A percentile compares a stretch with the other conserved stretches of the same genome.
Conservation (phyloP, 2,113 vertebrate species). For the Rattus rattus region DNA sequence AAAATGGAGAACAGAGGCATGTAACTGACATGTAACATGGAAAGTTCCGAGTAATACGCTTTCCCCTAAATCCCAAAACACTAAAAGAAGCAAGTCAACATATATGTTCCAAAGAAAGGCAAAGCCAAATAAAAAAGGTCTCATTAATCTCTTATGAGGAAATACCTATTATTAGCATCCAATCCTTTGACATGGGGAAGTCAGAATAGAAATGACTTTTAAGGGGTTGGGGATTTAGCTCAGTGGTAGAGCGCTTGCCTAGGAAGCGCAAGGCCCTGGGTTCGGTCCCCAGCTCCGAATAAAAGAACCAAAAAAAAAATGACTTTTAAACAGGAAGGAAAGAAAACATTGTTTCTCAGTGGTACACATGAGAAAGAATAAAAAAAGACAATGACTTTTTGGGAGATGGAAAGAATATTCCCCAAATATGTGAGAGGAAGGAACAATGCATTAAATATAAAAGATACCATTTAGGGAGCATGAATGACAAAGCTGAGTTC, state of each 20-base stretch:
- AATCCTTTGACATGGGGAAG: conserved; percentile 35
- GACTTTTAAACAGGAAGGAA: conserved; percentile 16
- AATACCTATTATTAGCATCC: conserved; percentile 35
- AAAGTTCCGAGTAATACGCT: conserved; percentile 41
- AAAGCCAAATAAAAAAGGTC: not conserved
- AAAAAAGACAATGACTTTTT: not conserved
- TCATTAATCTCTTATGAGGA: conserved; percentile 33
- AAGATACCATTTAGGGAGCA: conserved; percentile 49
- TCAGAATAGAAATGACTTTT: conserved; percentile 53
- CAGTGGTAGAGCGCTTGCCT: no score
- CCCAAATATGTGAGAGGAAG: not conserved
- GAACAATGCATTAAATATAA: conserved; percentile 62
- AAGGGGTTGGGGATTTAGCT: no score
- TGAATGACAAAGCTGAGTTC: conserved; percentile 54
- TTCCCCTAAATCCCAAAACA: conserved; percentile 46
- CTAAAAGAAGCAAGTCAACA: conserved; percentile 26
- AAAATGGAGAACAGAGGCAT: conserved; percentile 26
- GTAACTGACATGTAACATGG: conserved; percentile 19
- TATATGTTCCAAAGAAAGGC: conserved; percentile 38
- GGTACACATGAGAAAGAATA: conserved; percentile 29
- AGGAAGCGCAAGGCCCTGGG: no score
- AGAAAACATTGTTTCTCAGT: conserved; percentile 36
- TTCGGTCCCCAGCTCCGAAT: no score
- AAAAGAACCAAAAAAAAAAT: no score
- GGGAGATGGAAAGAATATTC: conserved; percentile 21